Conservation (phyloP, 2,797 vertebrate species). For the Peromyscus aztecus region DNA sequence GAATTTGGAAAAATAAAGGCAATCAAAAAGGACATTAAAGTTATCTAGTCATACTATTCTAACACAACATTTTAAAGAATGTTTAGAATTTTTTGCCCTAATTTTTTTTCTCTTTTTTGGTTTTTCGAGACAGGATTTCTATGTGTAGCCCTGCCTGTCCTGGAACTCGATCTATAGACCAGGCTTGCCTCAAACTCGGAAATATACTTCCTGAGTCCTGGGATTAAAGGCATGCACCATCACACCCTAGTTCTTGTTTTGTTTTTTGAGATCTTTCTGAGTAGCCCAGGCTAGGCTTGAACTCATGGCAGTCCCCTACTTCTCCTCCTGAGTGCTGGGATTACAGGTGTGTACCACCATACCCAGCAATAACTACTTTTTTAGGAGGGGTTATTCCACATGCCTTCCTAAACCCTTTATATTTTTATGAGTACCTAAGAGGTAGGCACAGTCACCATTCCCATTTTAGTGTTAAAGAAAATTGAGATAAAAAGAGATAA, state of each 20-base stretch:
- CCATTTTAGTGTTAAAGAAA: conserved; percentile 45
- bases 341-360: too few relatives aligned
- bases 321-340: neutral
- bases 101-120: neutral
- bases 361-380: neutral
- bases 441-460: neutral
- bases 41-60: conserved; percentile 9
- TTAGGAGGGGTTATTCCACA: neutral
- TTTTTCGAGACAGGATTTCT: too few relatives aligned
- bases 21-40: neutral
- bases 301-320: neutral
- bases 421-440: neutral
- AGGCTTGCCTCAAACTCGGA: neutral
- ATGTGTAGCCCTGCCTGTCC: too few relatives aligned
- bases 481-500: neutral
- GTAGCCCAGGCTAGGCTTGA: neutral
- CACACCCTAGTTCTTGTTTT: too few relatives aligned
- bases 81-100: neutral
- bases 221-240: too few relatives aligned
- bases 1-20: conserved; percentile 52
- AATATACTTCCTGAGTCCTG: too few relatives aligned
- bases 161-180: neutral
- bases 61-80: neutral
- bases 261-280: neutral
- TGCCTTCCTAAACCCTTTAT: conserved; percentile 43